These are phyloP conservation scores for Grallaria varia DNA, from an alignment of 2,113 vertebrate species.

Conservation along the genomic window DNA sequence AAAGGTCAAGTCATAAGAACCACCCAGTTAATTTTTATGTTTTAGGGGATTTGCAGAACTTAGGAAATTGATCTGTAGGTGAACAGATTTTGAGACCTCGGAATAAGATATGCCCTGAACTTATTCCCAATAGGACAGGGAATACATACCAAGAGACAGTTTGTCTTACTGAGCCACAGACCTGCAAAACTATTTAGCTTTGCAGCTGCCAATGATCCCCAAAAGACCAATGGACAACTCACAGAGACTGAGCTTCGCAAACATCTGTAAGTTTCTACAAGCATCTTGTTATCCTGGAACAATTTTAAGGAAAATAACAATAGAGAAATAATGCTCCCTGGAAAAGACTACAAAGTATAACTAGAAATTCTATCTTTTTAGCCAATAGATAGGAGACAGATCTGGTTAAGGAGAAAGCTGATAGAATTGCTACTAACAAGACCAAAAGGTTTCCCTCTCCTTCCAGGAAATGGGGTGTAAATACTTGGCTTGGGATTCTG, in stretches of 20 bases:
- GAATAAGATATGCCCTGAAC: not conserved
- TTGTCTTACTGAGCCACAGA: constrained; percentile 12
- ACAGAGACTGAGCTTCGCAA: not conserved
- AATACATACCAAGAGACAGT: not conserved
- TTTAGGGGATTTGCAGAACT: not conserved
- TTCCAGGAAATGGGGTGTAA: not conserved
- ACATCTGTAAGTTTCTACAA: not conserved
- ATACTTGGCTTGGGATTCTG: not conserved
- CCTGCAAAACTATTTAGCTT: constrained; percentile 24
- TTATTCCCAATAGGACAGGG: not conserved
- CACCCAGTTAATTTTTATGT: not conserved
- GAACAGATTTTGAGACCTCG: not conserved
- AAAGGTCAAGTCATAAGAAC: not conserved
- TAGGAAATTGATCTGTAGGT: not conserved
- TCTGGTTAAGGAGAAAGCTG: not conserved
- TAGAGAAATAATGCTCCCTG: not conserved
- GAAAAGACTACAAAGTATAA: not conserved
- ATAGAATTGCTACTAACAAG: not conserved
- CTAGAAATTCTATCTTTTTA: not conserved
- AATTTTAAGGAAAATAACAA: not conserved
- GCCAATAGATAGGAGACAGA: not conserved
- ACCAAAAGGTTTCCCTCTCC: not conserved
- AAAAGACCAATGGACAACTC: not conserved
- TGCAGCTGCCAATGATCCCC: constrained; percentile 18
- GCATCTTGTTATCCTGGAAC: not conserved